Evolutionary conservation across 2,113 vertebrate genomes (phyloP).

Genomic region (Notothenia rossii): DNA sequence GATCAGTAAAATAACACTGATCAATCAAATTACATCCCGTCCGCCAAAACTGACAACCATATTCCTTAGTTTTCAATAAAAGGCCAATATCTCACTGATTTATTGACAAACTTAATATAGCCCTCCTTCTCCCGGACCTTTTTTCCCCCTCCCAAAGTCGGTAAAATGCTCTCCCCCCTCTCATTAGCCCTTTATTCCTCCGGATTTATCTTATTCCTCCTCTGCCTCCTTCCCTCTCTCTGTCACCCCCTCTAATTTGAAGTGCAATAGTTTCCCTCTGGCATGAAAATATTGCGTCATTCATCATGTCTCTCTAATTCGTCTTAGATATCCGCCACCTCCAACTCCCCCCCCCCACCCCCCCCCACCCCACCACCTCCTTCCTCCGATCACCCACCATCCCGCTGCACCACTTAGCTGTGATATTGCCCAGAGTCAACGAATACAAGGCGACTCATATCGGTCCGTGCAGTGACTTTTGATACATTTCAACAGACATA

Average conservation of each 20-base stretch:
- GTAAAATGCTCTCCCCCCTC: constrained; percentile 35
- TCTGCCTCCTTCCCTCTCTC: constrained; percentile 61
- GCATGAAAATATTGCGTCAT: constrained; percentile 83
- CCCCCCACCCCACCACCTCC: no score
- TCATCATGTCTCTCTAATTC: constrained; percentile 82
- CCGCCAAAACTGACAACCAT: not conserved
- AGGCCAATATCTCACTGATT: constrained; percentile 17
- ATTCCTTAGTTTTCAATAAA: not conserved
- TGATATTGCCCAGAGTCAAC: constrained; percentile 65
- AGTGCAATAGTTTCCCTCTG: constrained; percentile 82
- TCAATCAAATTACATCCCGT: constrained; percentile 12
- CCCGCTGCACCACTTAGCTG: constrained; percentile 61
- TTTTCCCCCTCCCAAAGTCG: constrained; percentile 25
- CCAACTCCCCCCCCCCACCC: not conserved
- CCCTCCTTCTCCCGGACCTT: not conserved
- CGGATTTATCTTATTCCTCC: constrained; percentile 68
- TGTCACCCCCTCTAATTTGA: constrained; percentile 78
- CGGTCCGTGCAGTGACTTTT: constrained; percentile 53
- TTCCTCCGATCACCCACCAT: constrained; percentile 42
- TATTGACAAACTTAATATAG: constrained; percentile 49
- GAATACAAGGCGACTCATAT: constrained; percentile 57
- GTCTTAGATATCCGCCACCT: constrained; percentile 70
- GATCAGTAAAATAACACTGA: not conserved
- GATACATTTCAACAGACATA: constrained; percentile 53
- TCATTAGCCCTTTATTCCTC: constrained; percentile 70